Base-by-base conservation (phyloP, 2,888 invertebrate genomes). In the Steromphala cineraria region DNA sequence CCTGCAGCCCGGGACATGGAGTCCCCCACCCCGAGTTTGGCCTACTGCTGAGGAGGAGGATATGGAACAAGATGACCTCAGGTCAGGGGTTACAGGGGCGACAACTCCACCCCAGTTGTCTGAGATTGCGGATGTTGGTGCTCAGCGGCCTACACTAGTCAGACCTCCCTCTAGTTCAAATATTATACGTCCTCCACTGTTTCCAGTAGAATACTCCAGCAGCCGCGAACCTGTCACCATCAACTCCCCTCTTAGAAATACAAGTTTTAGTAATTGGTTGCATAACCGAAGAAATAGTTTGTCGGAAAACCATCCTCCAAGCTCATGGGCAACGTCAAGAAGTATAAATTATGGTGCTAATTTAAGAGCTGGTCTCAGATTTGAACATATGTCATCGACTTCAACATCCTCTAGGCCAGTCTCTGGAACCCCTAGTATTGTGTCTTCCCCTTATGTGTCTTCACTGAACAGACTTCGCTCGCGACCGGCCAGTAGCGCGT, bases 391-490 rank as follows among this genome's bases (percentile, higher is more conserved):
- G 36, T 40, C 71, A 10, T 71, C 71, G 40, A 40, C 31, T 36
- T 71, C 71, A 71, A n/a, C 31, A 10, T 36, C 71, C 10, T 40
- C 36, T 19, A 71, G 71, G 28, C 62, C 62, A 62, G 62, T 62
- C 71, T 71, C 71, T 19, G 71, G 71, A 31, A 28, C 71, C 36
- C 28, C 28, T 71, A 71, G 71, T 71, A 71, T 71, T 71, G 71
- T 71, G 71, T 71, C 71, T 71, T 71, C 71, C 71, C 71, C 71
- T 71, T 40, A 71, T 40, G 71, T 71, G 71, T 71, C 71, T 71
- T 71, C 71, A n/a, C 36, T 71, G 19, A 71, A 71, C 71, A 36
- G 71, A 71, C 71, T 76, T 76, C 53, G 76, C 53, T 55, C 76
- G n/a, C 19, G 76, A 53, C 76, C 76, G 19, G 17, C 53, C 8